Base-by-base conservation (phyloP, 2,888 invertebrate genomes). In the Sycophila texana region DNA sequence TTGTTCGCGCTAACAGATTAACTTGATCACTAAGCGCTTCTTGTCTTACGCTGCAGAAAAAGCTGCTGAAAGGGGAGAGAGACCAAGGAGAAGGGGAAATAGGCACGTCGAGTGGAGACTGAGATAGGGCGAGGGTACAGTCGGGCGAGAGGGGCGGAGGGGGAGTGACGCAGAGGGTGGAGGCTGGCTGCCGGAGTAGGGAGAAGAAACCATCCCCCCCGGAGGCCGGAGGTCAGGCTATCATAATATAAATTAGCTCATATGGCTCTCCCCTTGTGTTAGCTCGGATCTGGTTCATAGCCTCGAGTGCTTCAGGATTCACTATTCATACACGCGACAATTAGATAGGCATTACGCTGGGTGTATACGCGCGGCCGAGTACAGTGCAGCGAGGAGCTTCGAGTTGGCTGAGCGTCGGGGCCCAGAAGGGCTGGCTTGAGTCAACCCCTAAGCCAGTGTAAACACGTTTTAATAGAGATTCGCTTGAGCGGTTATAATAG, bases 381-480 rank as follows among this genome's bases (percentile, higher is more conserved):
- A 85, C 84, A 84, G 84, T 83, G 82, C 83, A 63, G 63, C 51
- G 74, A 57, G 74, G 58, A 49, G 57, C 2, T 22, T 2, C 83
- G 85, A 86, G 86, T 85, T 86, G 86, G 86, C 84, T 85, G 86
- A 84, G 63, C 83, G 84, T 84, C 83, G 84, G 85, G 85, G 86
- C 84, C 26, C 82, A 83, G 84, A 85, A 85, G 88, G 88, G 88
- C 86, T 86, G 73, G 89, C 87, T 86, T 89, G 89, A 90, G 90
- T 89, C 90, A 90, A 90, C 90, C 90, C 90, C 89, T 89, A 88
- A 90, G 90, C 90, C 89, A 90, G 90, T 90, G 90, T 90, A 90
- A 90, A 90, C 90, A 90, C 89, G 89, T 89, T 90, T 90, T 90
- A 90, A 90, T 90, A 90, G 90, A 90, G 90, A 90, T 90, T 90